Conservation (phyloP, 2,113 vertebrate genomes). For the Colius striatus region DNA sequence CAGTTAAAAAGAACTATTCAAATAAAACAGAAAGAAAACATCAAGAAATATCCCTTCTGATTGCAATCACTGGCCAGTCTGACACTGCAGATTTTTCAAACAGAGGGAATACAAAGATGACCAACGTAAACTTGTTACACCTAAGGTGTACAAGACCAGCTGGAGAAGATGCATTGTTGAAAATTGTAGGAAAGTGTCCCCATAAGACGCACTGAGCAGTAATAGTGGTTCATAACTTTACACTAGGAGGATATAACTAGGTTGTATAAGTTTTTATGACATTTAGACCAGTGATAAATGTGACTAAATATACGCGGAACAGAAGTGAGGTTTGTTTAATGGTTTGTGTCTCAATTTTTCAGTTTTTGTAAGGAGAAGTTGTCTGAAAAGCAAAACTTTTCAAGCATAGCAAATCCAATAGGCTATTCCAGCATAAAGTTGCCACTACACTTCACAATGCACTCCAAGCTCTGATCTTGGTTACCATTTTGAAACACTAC, state of each 20-base stretch:
- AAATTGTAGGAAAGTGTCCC: not conserved
- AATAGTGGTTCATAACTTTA: not conserved
- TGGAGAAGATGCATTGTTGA: not conserved
- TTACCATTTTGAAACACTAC: not conserved
- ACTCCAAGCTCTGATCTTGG: not conserved
- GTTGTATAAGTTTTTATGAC: not conserved
- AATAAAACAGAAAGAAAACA: not conserved
- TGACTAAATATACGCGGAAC: not conserved
- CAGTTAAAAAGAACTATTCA: not conserved
- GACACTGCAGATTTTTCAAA: not conserved
- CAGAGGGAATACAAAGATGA: not conserved
- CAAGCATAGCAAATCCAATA: not conserved
- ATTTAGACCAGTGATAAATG: not conserved
- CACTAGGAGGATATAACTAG: not conserved
- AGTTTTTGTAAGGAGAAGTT: not conserved
- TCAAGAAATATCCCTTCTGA: not conserved
- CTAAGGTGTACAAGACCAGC: fast-evolving
- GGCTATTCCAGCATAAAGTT: not conserved
- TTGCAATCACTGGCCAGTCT: not conserved
- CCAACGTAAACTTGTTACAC: not conserved
- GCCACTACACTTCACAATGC: not conserved
- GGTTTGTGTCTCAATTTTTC: not conserved
- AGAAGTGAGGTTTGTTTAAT: not conserved
- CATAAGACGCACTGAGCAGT: not conserved
- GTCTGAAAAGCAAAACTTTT: not conserved